These are phyloP conservation scores for Syrmaticus mikado DNA, from an alignment of 2,113 vertebrate genomes.

Conservation along the genomic window DNA sequence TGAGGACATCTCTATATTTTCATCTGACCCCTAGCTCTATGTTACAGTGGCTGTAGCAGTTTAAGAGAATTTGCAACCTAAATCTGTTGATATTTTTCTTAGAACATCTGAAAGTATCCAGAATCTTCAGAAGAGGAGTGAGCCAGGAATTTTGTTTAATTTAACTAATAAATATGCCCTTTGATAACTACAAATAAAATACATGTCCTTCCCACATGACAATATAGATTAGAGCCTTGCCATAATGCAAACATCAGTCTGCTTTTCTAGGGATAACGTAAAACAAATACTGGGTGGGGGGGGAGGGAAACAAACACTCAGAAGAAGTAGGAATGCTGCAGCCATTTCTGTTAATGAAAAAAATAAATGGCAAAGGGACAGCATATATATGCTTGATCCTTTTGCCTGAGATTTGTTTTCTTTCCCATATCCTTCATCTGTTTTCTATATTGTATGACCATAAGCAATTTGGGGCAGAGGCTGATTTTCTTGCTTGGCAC, in stretches of 20 bases:
- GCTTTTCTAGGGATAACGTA: not conserved
- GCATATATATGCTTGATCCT: not conserved
- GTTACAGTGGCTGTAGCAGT: not conserved
- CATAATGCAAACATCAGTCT: not conserved
- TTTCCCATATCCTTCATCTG: not conserved
- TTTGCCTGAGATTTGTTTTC: not conserved
- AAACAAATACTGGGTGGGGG: not conserved
- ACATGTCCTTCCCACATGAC: not conserved
- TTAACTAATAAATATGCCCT: not conserved
- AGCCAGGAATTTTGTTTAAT: not conserved
- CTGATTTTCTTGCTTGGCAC: slow-evolving; percentile 3
- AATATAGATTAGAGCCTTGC: not conserved
- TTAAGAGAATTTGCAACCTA: not conserved
- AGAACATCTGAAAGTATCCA: not conserved
- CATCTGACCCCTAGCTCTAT: not conserved
- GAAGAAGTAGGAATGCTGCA: not conserved
- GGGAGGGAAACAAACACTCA: not conserved
- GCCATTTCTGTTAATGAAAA: not conserved
- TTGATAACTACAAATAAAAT: not conserved
- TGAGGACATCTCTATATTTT: not conserved
- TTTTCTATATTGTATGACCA: slow-evolving; percentile 18
- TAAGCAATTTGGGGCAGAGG: slow-evolving; percentile 24
- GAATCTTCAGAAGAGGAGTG: not conserved
- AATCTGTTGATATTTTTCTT: not conserved
- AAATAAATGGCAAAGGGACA: not conserved